Evolutionary conservation across 2,797 vertebrate genomes (phyloP).

Genomic region (Psittacula derbiana): DNA sequence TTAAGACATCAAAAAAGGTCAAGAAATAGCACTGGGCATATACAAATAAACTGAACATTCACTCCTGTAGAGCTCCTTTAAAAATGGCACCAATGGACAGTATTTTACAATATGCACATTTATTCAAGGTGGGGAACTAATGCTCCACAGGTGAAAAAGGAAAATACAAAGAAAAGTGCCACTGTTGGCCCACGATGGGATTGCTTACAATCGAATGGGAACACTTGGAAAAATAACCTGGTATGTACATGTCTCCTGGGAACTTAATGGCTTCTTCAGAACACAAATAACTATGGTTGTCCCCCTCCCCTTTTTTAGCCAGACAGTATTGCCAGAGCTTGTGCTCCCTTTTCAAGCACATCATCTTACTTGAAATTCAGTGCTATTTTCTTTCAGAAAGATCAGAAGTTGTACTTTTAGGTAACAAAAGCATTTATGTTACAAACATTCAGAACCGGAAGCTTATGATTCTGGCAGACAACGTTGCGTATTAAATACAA

Average conservation of each 20-base stretch:
- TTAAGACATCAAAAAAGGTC: slow-evolving; percentile 53
- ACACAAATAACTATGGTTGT: slow-evolving; percentile 1
- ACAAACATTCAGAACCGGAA: slow-evolving; percentile 73
- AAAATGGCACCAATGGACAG: slow-evolving; percentile 62
- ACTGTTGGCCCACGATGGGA: slow-evolving; percentile 20
- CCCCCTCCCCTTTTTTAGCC: slow-evolving; percentile 29
- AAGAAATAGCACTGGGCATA: slow-evolving; percentile 64
- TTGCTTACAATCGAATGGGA: slow-evolving; percentile 64
- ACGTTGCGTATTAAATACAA: slow-evolving; percentile 69
- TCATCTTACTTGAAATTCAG: slow-evolving; percentile 62
- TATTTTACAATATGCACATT: slow-evolving; percentile 76
- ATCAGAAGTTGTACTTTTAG: slow-evolving; percentile 67
- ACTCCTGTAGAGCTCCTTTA: slow-evolving; percentile 54
- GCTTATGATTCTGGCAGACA: slow-evolving; percentile 69
- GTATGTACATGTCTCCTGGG: slow-evolving; percentile 43
- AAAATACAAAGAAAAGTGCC: slow-evolving; percentile 53
- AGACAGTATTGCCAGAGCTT: slow-evolving; percentile 51
- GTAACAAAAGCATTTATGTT: slow-evolving; percentile 69
- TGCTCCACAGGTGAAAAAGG: slow-evolving; percentile 61
- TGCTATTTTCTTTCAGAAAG: slow-evolving; percentile 71
- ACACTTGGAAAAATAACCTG: slow-evolving; percentile 50
- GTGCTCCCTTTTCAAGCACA: slow-evolving; percentile 55
- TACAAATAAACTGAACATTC: slow-evolving; percentile 58
- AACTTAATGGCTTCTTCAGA: slow-evolving; percentile 34
- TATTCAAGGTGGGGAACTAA: slow-evolving; percentile 65